Evolutionary conservation across 2,888 invertebrate genomes (phyloP).

Genomic region (Drosophila anomalipes): DNA sequence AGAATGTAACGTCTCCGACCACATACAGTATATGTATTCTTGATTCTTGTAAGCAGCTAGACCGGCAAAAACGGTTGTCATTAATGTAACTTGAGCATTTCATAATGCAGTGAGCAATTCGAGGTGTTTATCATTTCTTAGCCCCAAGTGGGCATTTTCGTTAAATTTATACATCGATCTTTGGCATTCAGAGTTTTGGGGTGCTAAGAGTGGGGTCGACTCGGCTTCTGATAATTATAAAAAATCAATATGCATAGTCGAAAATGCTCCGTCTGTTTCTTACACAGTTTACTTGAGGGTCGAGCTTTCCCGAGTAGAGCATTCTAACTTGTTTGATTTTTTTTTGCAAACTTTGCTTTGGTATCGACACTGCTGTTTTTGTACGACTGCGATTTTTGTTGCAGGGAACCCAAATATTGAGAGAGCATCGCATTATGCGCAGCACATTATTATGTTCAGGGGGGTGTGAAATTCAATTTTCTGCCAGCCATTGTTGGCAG

Average conservation of each 20-base stretch:
- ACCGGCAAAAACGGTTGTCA: not conserved
- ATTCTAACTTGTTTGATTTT: not conserved
- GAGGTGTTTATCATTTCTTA: not conserved
- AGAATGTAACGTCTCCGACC: not conserved
- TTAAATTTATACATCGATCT: not conserved
- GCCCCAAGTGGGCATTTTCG: not conserved
- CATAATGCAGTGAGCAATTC: not conserved
- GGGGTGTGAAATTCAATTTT: conserved; percentile 73
- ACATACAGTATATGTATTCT: not conserved
- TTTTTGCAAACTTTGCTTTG: not conserved
- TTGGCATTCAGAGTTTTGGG: not conserved
- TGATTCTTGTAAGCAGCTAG: not conserved
- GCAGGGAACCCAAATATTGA: conserved; percentile 5
- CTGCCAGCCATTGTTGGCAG: conserved; percentile 56
- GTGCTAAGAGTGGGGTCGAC: not conserved
- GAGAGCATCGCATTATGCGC: conserved; percentile 34
- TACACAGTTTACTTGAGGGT: not conserved
- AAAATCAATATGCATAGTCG: not conserved
- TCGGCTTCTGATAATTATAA: not conserved
- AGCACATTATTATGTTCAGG: conserved; percentile 46
- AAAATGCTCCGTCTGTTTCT: not conserved
- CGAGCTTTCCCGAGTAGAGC: not conserved
- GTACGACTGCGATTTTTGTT: not conserved
- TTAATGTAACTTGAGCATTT: not conserved
- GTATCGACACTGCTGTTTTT: not conserved